Evolutionary conservation across 2,113 vertebrate genomes (phyloP), one percentile per base, ranked within the genome.

Genomic region (Apus apus): DNA sequence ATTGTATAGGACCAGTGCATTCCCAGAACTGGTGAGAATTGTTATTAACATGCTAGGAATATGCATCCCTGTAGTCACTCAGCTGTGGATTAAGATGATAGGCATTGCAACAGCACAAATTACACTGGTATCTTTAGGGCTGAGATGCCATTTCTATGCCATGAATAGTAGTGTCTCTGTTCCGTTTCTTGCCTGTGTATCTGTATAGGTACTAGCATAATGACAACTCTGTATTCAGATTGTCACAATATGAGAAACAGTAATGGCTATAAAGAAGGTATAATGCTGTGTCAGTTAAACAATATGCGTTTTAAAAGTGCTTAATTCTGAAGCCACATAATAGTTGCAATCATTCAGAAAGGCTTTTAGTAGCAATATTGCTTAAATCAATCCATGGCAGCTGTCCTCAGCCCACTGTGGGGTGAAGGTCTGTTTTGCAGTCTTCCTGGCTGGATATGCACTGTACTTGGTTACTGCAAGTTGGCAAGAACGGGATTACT

Each of bases 281-380:
- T 85, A 97, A 91, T 66, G 78, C 86, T 81, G 45, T 87, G 77
- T 76, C 91, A 97, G 71, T 97, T 97, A 96, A 97, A 92, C 73
- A 93, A 65, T 90, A 73, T 46, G 32, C 89, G 67, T 95, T 97
- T 97, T 53, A 81, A 74, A 95, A 91, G 65, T 84, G 40, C 77
- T 94, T 96, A 92, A 93, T 54, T 77, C 71, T 85, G 77, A 85
- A 96, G 67, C 89, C 71, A 76, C 77, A 43, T 79, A 94, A 96
- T 74, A 93, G 87, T 61, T 86, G 71, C 82, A 88, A 68, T 94
- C 51, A 75, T 64, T 95, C 50, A 58, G 76, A 95, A 94, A 53
- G 13, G 32, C 7, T 90, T 91, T 80, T 94, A 97, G 94, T 90
- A 94, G 64, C 62, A 12, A 12, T 76, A 89, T 90, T 50, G 45